Conservation (phyloP, 2,113 vertebrate species). For the Otolemur garnettii region DNA sequence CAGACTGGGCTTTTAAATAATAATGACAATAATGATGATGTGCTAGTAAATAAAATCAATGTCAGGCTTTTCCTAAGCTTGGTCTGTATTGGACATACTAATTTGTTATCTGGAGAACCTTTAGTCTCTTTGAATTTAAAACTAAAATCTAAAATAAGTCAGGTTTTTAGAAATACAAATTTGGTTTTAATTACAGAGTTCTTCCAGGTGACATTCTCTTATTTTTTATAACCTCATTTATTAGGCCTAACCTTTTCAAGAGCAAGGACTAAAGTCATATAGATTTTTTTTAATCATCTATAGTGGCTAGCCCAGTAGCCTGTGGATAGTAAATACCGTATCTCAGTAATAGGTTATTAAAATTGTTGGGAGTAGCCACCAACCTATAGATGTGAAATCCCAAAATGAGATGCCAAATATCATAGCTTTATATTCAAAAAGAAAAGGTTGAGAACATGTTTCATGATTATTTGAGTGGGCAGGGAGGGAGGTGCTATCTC, state of each 20-base stretch:
- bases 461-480: neutral
- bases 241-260: neutral
- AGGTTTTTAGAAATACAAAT: neutral
- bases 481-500: neutral
- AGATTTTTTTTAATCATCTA: neutral
- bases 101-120: neutral
- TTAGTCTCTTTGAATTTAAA: slow-evolving; percentile 34
- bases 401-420: neutral
- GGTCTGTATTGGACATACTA: neutral
- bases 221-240: neutral
- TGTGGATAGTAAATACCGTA: neutral
- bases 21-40: neutral
- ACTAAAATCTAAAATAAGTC: slow-evolving; percentile 46
- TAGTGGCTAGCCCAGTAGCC: neutral
- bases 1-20: neutral
- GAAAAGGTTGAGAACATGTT: neutral
- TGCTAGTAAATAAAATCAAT: neutral
- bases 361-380: neutral
- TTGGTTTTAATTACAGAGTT: neutral
- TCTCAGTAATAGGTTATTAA: neutral
- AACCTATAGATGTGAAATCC: neutral
- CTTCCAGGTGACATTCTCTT: neutral
- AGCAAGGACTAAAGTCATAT: neutral
- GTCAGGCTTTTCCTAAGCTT: neutral
- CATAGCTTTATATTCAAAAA: neutral